A percentile compares a stretch with the other conserved stretches of the same genome.
Conservation (phyloP, 2,888 invertebrate genomes). For the Tetragonula carbonaria region DNA sequence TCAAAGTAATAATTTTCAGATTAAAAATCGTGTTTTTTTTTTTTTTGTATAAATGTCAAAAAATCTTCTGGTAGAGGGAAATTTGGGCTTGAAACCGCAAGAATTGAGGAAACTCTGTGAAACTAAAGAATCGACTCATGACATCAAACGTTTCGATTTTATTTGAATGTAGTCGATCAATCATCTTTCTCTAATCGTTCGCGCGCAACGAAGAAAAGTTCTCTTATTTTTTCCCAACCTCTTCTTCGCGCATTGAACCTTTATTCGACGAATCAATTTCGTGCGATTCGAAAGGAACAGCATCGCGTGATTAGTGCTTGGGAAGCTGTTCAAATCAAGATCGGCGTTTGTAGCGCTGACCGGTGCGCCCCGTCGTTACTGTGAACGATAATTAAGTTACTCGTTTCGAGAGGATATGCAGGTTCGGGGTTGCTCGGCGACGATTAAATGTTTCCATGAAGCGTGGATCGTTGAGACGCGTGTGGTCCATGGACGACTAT, state of each 20-base stretch:
- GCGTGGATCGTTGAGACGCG: constrained; percentile 2
- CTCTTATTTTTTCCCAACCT: not conserved
- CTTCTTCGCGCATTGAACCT: constrained; percentile 20
- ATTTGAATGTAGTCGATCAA: too few species aligned
- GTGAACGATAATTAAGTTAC: constrained; percentile 29
- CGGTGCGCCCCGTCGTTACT: constrained; percentile 17
- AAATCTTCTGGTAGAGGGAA: too few species aligned
- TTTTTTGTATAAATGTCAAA: too few species aligned
- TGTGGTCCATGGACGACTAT: not conserved
- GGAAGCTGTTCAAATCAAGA: not conserved
- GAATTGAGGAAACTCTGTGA: too few species aligned
- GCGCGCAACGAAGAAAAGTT: too few species aligned
- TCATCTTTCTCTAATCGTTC: too few species aligned
- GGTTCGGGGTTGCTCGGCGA: constrained; percentile 17
- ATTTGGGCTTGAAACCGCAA: too few species aligned
- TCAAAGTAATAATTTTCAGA: too few species aligned
- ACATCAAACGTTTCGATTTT: too few species aligned
- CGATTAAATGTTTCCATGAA: constrained; percentile 35
- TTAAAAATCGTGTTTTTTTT: too few species aligned
- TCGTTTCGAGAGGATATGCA: constrained; percentile 4
- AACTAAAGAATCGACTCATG: too few species aligned
- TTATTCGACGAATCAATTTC: not conserved
- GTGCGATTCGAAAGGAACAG: constrained; percentile 21
- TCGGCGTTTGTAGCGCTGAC: constrained; percentile 4
- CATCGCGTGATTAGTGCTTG: constrained; percentile 28